Evolutionary conservation across 2,113 vertebrate genomes (phyloP).

Genomic region (Tor tambroides): DNA sequence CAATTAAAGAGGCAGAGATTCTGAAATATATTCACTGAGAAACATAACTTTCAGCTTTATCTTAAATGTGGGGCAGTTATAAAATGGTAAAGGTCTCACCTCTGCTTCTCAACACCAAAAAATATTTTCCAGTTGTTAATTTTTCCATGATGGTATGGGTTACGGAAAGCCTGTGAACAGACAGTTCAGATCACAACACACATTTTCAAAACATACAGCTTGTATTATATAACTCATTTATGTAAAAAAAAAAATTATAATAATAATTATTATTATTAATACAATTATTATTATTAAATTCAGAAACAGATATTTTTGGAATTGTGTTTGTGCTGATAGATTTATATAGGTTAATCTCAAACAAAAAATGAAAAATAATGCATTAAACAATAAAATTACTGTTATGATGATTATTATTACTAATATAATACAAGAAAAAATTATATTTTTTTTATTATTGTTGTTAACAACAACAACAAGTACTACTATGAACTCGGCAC

Average conservation of each 20-base stretch:
- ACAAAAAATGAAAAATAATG: no score
- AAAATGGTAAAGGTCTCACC: constrained; percentile 76
- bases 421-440: no score
- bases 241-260: background rate
- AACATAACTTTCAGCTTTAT: background rate
- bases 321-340: no score
- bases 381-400: no score
- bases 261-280: background rate
- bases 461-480: no score
- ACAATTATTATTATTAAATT: background rate
- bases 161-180: constrained; percentile 83
- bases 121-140: constrained; percentile 92
- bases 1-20: no score
- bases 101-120: constrained; percentile 85
- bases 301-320: background rate
- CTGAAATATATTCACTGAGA: background rate
- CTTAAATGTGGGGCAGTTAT: no score
- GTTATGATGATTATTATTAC: no score
- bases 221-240: background rate
- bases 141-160: constrained; percentile 86
- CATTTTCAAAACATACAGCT: no score
- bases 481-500: no score
- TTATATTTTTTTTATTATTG: no score
- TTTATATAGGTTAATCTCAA: no score
- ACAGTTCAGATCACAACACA: background rate